phyloP scores from a whole-genome alignment of 2,113 vertebrate species.

The Proterorhinus semilunaris region DNA sequence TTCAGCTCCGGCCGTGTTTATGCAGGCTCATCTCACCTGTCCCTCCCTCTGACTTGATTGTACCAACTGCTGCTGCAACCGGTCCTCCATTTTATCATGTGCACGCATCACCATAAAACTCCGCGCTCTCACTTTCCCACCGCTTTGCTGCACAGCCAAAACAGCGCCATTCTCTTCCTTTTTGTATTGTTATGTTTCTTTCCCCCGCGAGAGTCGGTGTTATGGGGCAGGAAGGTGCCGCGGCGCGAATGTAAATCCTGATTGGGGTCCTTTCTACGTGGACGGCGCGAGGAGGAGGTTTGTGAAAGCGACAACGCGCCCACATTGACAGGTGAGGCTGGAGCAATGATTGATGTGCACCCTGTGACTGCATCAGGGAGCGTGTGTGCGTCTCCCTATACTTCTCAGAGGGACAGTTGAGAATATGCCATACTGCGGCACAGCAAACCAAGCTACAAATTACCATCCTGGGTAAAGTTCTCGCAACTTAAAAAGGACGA shows the following conservation, averaged over 20 bases:
- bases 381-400: constrained; percentile 22
- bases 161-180: constrained; percentile 11
- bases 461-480: constrained; percentile 28
- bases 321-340: constrained; percentile 54
- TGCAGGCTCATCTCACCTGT: constrained; percentile 52
- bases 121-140: neutral
- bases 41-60: constrained; percentile 37
- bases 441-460: constrained; percentile 18
- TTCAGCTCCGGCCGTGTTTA: constrained; percentile 58
- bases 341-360: constrained; percentile 61
- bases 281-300: constrained; percentile 32
- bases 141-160: constrained; percentile 2
- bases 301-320: constrained; percentile 49
- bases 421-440: constrained; percentile 45
- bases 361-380: constrained; percentile 8
- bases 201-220: constrained; percentile 13
- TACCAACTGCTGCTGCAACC: constrained; percentile 24
- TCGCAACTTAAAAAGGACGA: constrained; percentile 39
- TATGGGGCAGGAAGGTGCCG: constrained; percentile 30
- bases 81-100: constrained; percentile 20
- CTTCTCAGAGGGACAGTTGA: constrained; percentile 37
- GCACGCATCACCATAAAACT: constrained; percentile 32
- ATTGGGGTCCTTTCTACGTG: constrained; percentile 58
- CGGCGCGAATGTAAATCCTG: constrained; percentile 59
- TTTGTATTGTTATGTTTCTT: constrained; percentile 14